phyloP scores from a whole-genome alignment of 2,888 invertebrate genomes.

The Drosophila tanythrix region DNA sequence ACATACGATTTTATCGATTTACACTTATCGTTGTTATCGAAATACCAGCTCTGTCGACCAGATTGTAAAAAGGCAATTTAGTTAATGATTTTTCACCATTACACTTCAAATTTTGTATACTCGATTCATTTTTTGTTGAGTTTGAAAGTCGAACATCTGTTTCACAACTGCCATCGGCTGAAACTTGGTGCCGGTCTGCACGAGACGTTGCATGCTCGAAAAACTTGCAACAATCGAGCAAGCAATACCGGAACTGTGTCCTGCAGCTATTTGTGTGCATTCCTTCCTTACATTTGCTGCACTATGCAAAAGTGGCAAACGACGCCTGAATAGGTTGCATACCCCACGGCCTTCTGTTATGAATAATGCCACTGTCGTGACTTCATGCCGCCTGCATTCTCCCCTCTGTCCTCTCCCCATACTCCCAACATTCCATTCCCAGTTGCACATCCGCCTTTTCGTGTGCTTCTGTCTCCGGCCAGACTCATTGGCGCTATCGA shows the following conservation, averaged over 20 bases:
- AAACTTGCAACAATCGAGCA: neutral
- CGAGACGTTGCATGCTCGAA: neutral
- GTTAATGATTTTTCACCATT: neutral
- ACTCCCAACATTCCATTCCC: neutral
- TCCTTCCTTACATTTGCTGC: neutral
- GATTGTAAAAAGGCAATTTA: neutral
- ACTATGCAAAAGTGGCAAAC: constrained; percentile 8
- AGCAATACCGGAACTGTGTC: constrained; percentile 5
- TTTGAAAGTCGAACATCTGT: neutral
- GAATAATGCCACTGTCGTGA: constrained; percentile 31
- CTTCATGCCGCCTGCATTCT: neutral
- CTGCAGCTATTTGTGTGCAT: neutral
- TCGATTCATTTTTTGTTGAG: neutral
- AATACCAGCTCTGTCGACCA: neutral
- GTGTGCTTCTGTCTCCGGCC: constrained; percentile 6
- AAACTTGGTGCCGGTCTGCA: neutral
- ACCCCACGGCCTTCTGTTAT: constrained; percentile 21
- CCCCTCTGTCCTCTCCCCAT: no score
- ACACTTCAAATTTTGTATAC: no score
- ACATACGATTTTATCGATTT: neutral
- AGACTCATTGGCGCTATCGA: constrained; percentile 56
- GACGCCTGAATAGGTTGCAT: neutral
- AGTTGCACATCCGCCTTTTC: constrained; percentile 8
- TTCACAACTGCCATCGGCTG: neutral
- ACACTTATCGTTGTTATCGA: neutral